Conservation (phyloP, 2,113 vertebrate species). For the Amazona guildingii region DNA sequence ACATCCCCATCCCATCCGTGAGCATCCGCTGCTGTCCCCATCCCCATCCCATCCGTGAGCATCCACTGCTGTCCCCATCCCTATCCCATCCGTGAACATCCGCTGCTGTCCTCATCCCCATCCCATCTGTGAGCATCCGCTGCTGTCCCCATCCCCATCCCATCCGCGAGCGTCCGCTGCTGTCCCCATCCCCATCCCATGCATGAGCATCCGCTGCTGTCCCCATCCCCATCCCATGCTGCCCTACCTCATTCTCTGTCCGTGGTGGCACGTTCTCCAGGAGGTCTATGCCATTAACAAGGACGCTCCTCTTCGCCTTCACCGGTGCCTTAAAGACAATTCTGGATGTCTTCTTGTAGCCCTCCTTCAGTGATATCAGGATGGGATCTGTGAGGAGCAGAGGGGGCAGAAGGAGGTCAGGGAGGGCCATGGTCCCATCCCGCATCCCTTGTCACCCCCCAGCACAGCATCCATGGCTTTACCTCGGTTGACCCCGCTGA, state of each 20-base stretch:
- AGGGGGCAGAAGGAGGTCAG: fast-evolving
- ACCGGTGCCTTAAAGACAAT: conserved; percentile 90
- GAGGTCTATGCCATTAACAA: conserved; percentile 94
- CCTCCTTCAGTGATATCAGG: conserved; percentile 93
- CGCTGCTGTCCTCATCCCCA: fast-evolving
- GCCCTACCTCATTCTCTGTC: conserved; percentile 92
- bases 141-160: no score
- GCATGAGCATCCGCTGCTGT: fast-evolving
- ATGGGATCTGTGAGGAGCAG: conserved; percentile 83
- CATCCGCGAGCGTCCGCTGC: no score
- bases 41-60: fast-evolving
- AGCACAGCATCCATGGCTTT: fast-evolving
- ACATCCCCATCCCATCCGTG: fast-evolving
- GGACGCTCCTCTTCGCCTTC: conserved; percentile 89
- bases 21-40: fast-evolving
- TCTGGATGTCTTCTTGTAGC: conserved; percentile 86
- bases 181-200: no score
- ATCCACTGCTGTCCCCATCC: not conserved
- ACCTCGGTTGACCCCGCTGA: conserved; percentile 93
- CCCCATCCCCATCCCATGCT: fast-evolving
- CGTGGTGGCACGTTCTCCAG: conserved; percentile 94
- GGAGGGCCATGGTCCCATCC: not conserved
- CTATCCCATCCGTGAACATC: fast-evolving
- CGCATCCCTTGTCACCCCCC: not conserved
- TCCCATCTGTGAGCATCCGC: fast-evolving